phyloP scores from a whole-genome alignment of 2,888 invertebrate genomes.

The Ennomos fuscantarius region DNA sequence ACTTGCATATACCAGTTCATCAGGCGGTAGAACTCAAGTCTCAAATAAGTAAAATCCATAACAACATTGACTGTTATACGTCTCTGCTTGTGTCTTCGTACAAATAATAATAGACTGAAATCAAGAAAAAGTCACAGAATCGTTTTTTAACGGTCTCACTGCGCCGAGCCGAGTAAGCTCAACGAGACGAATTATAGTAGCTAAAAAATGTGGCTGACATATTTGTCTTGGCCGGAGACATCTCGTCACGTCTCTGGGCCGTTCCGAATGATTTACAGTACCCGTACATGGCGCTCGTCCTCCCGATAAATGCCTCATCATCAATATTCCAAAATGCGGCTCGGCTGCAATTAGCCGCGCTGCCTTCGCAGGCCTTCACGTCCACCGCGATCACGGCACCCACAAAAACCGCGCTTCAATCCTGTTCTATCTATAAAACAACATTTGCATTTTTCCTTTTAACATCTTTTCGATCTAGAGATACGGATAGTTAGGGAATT shows the following conservation, averaged over 20 bases:
- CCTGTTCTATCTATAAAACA: conserved; percentile 78
- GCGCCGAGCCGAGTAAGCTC: conserved; percentile 64
- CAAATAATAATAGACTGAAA: conserved; percentile 33
- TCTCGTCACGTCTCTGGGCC: conserved; percentile 79
- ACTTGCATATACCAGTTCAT: conserved; percentile 29
- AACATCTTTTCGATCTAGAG: conserved; percentile 42
- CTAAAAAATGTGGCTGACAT: conserved; percentile 76
- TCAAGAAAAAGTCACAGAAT: conserved; percentile 47
- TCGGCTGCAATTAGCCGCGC: conserved; percentile 80
- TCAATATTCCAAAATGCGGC: conserved; percentile 85
- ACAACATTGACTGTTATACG: conserved; percentile 33
- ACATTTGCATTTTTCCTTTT: conserved; percentile 64
- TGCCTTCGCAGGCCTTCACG: conserved; percentile 81
- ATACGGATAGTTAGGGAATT: conserved; percentile 31
- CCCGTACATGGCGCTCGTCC: conserved; percentile 80
- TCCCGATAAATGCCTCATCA: conserved; percentile 83
- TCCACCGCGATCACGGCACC: conserved; percentile 63
- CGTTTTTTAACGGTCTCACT: conserved; percentile 55
- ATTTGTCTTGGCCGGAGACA: conserved; percentile 79
- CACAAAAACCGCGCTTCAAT: conserved; percentile 74
- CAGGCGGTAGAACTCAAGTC: conserved; percentile 26
- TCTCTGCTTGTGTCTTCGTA: conserved; percentile 20
- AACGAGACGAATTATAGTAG: conserved; percentile 70
- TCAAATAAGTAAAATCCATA: conserved; percentile 25
- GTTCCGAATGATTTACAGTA: conserved; percentile 81